Evolutionary conservation across 2,113 vertebrate genomes (phyloP), one percentile per base, ranked within the genome.

Genomic region (Ovibos moschatus): DNA sequence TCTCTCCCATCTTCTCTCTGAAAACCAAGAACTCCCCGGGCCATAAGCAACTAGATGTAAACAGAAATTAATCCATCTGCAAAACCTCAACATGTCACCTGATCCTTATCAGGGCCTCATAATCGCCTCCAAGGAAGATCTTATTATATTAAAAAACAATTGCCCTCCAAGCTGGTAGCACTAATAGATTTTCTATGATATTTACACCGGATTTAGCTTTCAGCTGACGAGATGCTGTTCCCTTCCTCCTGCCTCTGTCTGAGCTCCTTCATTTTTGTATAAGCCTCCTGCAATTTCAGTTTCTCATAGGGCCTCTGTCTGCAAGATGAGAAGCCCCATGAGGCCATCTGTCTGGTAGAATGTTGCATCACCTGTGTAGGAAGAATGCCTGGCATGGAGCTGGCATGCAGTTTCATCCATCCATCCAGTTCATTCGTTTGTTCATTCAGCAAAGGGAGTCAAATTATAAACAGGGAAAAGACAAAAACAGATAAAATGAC

Each of bases 21-120:
- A 92, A 97, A 98, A 86, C 53, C 89, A 91, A 93, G 93, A 94
- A 92, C 83, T 93, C 83, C 67, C 91, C 4, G 91, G 82, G 95
- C 95, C 50, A 0, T 93, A 98, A 98, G 98, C 92, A 97, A 90
- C 94, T 21, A 93, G 93, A 97, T 95, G 96, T 96, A 97, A 98
- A 98, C 98, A 3, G 21, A 98, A 99, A 98, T 99, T 97, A 99
- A 99, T 99, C 98, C 98, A 97, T 98, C 98, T 99, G 98, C 97
- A 89, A 98, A 98, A 98, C 96, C 98, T 98, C 96, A 97, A 97
- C 98, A 88, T 97, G 98, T 98, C 98, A 98, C 97, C 98, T 93
- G 98, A 98, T 98, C 98, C 98, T 98, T 98, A 99, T 98, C 98
- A 92, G 96, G 60, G 95, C 90, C 94, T 96, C 91, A 94, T 97